These are phyloP conservation scores for Phasia obesa DNA, from an alignment of 2,888 invertebrate species.

Conservation along the genomic window DNA sequence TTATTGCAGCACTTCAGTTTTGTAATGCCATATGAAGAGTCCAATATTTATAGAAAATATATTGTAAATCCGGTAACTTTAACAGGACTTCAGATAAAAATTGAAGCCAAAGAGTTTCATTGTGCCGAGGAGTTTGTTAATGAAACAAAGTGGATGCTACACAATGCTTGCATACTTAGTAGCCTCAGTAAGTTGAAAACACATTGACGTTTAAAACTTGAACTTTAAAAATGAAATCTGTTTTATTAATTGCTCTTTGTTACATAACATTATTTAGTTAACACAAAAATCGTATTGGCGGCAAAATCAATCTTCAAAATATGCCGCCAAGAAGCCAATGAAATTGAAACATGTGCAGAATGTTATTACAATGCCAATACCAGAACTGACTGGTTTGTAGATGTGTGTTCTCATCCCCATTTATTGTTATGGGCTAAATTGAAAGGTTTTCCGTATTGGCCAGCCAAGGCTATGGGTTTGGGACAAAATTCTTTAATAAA, in stretches of 20 bases:
- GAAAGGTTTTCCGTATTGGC: conserved; percentile 98
- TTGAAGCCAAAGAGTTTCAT: conserved; percentile 89
- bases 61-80: conserved; percentile 95
- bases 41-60: conserved; percentile 84
- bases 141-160: conserved; percentile 96
- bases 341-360: conserved; percentile 96
- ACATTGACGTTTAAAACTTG: neutral
- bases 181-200: conserved; percentile 88
- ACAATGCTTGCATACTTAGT: conserved; percentile 95
- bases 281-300: conserved; percentile 89
- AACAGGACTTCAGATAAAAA: conserved; percentile 88
- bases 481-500: conserved; percentile 89
- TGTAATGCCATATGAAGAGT: conserved; percentile 64
- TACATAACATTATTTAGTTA: conserved; percentile 83
- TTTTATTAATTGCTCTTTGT: conserved; percentile 2
- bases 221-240: neutral
- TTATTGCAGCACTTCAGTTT: conserved; percentile 67
- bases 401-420: conserved; percentile 95
- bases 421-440: conserved; percentile 97
- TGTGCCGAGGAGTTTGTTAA: conserved; percentile 94
- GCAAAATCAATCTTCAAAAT: conserved; percentile 92
- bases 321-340: conserved; percentile 93
- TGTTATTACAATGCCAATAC: conserved; percentile 95
- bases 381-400: conserved; percentile 93
- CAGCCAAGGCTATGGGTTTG: conserved; percentile 93